These are phyloP conservation scores for Monochamus saltuarius DNA, from an alignment of 1,140 invertebrate species.

Conservation along the genomic window DNA sequence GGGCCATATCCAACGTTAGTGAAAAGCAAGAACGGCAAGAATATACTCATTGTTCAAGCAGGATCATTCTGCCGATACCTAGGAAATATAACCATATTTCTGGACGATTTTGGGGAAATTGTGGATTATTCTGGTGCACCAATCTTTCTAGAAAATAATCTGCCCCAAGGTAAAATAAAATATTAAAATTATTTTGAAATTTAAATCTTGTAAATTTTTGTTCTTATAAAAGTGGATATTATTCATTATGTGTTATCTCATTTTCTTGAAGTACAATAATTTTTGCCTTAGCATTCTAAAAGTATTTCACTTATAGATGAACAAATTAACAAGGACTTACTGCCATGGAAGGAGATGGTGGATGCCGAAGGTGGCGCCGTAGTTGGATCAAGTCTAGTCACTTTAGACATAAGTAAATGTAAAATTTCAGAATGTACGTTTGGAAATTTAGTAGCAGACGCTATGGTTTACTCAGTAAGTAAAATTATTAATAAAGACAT, in stretches of 20 bases:
- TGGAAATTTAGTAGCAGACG: constrained; percentile 73
- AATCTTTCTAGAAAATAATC: constrained; percentile 64
- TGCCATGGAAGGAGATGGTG: constrained; percentile 61
- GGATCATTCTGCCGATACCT: constrained; percentile 70
- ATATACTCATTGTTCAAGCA: constrained; percentile 70
- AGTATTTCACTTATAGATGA: constrained; percentile 25
- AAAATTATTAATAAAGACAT: background rate
- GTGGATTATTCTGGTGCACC: constrained; percentile 69
- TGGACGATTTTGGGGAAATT: constrained; percentile 69
- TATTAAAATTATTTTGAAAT: constrained; percentile 14
- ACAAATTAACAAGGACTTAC: constrained; percentile 54
- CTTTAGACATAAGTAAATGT: constrained; percentile 60
- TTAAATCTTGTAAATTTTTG: no score
- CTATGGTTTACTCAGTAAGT: constrained; percentile 63
- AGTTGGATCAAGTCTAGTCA: constrained; percentile 59
- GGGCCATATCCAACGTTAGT: constrained; percentile 54
- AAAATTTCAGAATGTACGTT: constrained; percentile 68
- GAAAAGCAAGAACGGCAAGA: constrained; percentile 48
- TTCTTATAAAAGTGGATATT: no score
- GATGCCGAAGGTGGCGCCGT: constrained; percentile 57
- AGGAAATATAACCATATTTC: constrained; percentile 69
- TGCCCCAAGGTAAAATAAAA: constrained; percentile 61
- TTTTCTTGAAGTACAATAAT: no score
- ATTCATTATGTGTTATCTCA: no score
- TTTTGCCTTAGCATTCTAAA: background rate